phyloP scores from a whole-genome alignment of 2,888 invertebrate genomes.

The Phymatocera aterrima region DNA sequence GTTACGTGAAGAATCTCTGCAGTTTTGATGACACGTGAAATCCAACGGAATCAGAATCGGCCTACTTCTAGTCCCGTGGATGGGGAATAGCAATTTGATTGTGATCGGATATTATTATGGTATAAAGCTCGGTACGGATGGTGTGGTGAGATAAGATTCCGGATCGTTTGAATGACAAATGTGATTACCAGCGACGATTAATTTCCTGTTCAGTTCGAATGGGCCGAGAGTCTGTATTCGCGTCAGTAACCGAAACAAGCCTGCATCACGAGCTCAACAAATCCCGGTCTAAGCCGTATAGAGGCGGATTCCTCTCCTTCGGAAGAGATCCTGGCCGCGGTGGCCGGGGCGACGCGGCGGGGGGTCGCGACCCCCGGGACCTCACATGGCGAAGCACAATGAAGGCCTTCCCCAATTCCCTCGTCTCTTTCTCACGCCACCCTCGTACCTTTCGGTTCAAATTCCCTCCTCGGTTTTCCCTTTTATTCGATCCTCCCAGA shows the following conservation, averaged over 20 bases:
- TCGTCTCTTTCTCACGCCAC: slow-evolving; percentile 23
- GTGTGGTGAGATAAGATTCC: background rate
- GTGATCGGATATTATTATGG: background rate
- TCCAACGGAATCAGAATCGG: too few species aligned
- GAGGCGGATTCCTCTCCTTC: slow-evolving; percentile 28
- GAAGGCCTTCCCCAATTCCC: slow-evolving; percentile 51
- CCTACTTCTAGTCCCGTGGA: background rate
- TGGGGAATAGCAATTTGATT: background rate
- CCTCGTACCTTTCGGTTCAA: slow-evolving; percentile 30
- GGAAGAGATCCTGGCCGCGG: slow-evolving; percentile 26
- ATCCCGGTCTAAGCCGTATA: background rate
- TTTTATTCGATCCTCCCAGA: slow-evolving; percentile 9
- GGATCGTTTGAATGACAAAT: slow-evolving; percentile 10
- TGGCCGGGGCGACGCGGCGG: slow-evolving; percentile 58
- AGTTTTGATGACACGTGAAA: background rate
- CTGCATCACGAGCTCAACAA: slow-evolving; percentile 15
- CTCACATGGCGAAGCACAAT: slow-evolving; percentile 66
- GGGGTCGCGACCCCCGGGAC: slow-evolving; percentile 62
- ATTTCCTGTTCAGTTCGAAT: slow-evolving; percentile 15
- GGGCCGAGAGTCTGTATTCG: slow-evolving; percentile 2
- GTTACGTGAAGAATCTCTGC: background rate
- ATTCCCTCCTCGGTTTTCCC: slow-evolving; percentile 14
- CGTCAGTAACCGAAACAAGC: slow-evolving; percentile 27
- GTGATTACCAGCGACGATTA: slow-evolving; percentile 24
- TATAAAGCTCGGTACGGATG: background rate